These are phyloP conservation scores for Excalfactoria chinensis DNA, from an alignment of 2,113 vertebrate species.

Conservation along the genomic window DNA sequence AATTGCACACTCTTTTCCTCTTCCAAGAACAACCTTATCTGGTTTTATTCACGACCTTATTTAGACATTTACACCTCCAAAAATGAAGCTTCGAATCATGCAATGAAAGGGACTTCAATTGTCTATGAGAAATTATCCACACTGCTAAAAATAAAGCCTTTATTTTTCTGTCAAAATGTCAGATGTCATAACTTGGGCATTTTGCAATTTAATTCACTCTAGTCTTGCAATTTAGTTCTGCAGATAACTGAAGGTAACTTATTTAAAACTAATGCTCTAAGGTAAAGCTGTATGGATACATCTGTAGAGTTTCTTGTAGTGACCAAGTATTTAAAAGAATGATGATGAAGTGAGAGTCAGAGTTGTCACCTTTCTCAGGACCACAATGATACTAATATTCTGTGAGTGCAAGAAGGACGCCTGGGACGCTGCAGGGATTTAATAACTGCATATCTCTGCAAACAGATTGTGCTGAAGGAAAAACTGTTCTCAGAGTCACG, in stretches of 20 bases:
- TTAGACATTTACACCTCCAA: not conserved
- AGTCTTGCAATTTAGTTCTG: not conserved
- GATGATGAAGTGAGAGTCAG: constrained; percentile 68
- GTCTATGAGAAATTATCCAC: not conserved
- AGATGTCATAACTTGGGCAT: not conserved
- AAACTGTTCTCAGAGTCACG: constrained; percentile 1
- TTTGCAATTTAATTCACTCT: not conserved
- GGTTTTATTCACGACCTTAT: not conserved
- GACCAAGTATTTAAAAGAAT: constrained; percentile 51
- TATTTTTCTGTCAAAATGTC: not conserved
- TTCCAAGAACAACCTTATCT: not conserved
- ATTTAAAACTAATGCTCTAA: constrained; percentile 6
- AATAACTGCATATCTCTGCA: constrained; percentile 7
- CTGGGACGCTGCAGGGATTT: constrained; percentile 16
- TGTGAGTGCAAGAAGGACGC: not conserved
- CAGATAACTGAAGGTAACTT: not conserved
- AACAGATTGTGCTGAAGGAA: not conserved
- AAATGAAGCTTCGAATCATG: not conserved
- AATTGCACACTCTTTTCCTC: not conserved
- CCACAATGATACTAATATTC: constrained; percentile 50
- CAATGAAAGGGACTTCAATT: not conserved
- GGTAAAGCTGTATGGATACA: not conserved
- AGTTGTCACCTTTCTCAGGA: constrained; percentile 53
- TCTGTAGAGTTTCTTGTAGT: constrained; percentile 27
- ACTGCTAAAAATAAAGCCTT: not conserved